phyloP scores from a whole-genome alignment of 2,797 vertebrate genomes.

The Lagocephalus sceleratus region DNA sequence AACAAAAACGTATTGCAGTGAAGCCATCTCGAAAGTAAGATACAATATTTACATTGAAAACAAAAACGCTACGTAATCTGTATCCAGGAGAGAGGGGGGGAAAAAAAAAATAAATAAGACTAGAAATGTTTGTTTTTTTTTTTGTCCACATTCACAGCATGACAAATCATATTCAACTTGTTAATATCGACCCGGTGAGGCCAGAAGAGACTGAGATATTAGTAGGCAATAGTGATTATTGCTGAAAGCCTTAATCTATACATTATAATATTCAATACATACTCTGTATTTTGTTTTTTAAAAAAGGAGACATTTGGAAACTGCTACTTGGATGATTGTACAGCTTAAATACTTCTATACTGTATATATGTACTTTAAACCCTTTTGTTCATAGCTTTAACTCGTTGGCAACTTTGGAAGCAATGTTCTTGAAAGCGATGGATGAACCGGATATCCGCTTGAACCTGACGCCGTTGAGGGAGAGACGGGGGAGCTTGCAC shows the following conservation, averaged over 20 bases:
- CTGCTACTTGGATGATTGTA: constrained; percentile 92
- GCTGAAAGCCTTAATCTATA: constrained; percentile 96
- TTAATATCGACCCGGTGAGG: constrained; percentile 55
- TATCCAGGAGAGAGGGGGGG: constrained; percentile 41
- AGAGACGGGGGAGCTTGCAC: constrained; percentile 93
- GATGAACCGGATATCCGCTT: constrained; percentile 96
- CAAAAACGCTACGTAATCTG: constrained; percentile 57
- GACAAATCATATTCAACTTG: constrained; percentile 74
- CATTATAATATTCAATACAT: constrained; percentile 82
- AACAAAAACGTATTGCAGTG: constrained; percentile 64
- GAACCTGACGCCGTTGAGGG: constrained; percentile 93
- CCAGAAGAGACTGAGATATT: constrained; percentile 66
- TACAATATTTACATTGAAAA: constrained; percentile 82
- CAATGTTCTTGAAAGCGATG: constrained; percentile 98
- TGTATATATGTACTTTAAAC: constrained; percentile 60
- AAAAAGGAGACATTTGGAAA: constrained; percentile 80
- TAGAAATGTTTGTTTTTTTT: constrained; percentile 66
- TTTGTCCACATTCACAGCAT: constrained; percentile 76
- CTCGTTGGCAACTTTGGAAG: constrained; percentile 95
- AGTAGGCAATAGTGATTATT: constrained; percentile 93
- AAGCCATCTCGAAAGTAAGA: constrained; percentile 71
- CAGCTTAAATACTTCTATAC: constrained; percentile 84
- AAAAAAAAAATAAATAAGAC: constrained; percentile 79
- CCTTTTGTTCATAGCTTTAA: constrained; percentile 90
- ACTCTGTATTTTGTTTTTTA: constrained; percentile 78